Evolutionary conservation across 1,140 invertebrate genomes (phyloP), one percentile per base, ranked within the genome.

Genomic region (Forficula auricularia): DNA sequence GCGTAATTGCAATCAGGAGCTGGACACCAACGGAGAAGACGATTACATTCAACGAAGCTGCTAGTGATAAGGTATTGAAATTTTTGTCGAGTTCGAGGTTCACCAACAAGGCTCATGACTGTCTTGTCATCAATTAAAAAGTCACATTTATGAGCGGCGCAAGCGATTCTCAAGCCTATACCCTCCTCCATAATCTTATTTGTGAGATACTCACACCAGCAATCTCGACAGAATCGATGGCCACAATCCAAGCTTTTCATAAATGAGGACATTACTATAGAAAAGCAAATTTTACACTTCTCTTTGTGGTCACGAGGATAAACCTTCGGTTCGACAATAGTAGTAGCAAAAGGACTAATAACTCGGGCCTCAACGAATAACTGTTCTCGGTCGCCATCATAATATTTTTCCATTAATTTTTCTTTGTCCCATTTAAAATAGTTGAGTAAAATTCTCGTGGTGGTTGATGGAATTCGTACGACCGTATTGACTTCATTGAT

Each of bases 391-490:
- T 79, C 72, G 30, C 70, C 68, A 62, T 75, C 75, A 58, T 73
- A 79, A 54, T 64, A 72, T 33, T 71, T 64, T 57, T 79, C 77
- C 67, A 77, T 74, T 10, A 79, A 57, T 50, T 77, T 79, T 55
- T 81, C 76, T 55, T 79, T 79, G 54, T 81, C 77, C 77, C 77
- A 81, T 55, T 73, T 71, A 56, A 79, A 79, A 54, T 78, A 73
- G 54, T 77, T 77, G 30, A 81, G 56, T 13, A 81, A 58, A 50
- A 80, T 70, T 42, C 73, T 53, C 32, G 68, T 68, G 14, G 64
- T 68, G 4, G 71, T 74, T 3, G 65, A 53, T 14, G 72, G 69
- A 48, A 74, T 62, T 60, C 72, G 56, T 32, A 63, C 57, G 19
- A 65, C 62, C 8, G 49, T 61, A 45, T 65, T 65, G n/a, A 78